Evolutionary conservation across 2,797 vertebrate genomes (phyloP).

Genomic region (Sandelia bainsii): DNA sequence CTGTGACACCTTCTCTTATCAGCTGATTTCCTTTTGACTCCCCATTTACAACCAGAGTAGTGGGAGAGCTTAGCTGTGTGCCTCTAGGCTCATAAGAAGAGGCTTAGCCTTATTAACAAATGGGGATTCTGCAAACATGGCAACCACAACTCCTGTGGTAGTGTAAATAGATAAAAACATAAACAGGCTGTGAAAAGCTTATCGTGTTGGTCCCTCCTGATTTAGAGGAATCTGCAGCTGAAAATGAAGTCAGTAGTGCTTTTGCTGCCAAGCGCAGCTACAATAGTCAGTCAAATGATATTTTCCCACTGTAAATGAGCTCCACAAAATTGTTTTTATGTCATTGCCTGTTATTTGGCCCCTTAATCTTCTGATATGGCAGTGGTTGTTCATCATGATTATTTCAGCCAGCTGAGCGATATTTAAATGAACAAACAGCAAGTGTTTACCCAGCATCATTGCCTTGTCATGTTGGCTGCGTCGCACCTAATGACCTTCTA

Average conservation of each 20-base stretch:
- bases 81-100: constrained; percentile 64
- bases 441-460: constrained; percentile 92
- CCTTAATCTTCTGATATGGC: constrained; percentile 70
- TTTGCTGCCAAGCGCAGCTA: constrained; percentile 46
- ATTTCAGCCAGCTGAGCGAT: constrained; percentile 67
- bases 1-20: constrained; percentile 65
- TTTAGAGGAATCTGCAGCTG: constrained; percentile 62
- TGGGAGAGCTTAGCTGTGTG: constrained; percentile 62
- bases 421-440: constrained; percentile 91
- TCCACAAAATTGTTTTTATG: constrained; percentile 72
- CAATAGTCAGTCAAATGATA: constrained; percentile 64
- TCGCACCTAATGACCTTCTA: constrained; percentile 87
- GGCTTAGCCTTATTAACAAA: constrained; percentile 80
- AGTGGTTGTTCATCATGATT: constrained; percentile 73
- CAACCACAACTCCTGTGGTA: constrained; percentile 70
- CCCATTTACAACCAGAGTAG: constrained; percentile 40
- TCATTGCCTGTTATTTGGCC: constrained; percentile 67
- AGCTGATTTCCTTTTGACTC: constrained; percentile 74
- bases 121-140: constrained; percentile 72
- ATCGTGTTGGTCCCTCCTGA: constrained; percentile 73
- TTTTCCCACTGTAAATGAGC: constrained; percentile 70
- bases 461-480: constrained; percentile 88
- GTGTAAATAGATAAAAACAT: constrained; percentile 84
- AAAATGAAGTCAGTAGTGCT: constrained; percentile 75
- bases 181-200: constrained; percentile 77